Evolutionary conservation across 2,797 vertebrate species (phyloP).

Genomic region (Emys orbicularis): DNA sequence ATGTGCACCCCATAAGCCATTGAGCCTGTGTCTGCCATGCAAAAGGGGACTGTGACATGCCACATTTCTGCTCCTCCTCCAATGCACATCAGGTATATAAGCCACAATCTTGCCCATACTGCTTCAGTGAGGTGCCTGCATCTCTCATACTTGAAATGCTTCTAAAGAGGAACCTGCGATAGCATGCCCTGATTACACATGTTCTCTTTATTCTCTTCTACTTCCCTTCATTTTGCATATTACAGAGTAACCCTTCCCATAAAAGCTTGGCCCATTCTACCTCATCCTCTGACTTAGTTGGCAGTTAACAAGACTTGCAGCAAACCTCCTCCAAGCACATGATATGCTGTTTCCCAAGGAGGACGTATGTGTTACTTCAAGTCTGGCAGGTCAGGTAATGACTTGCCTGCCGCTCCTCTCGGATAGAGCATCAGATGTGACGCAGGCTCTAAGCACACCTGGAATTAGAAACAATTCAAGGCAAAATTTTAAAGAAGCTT

Average conservation of each 20-base stretch:
- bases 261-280: not conserved
- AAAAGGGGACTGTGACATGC: not conserved
- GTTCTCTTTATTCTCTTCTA: not conserved
- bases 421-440: constrained; percentile 16
- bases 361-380: constrained; percentile 17
- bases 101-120: not conserved
- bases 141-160: not conserved
- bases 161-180: not conserved
- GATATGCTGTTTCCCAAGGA: constrained; percentile 25
- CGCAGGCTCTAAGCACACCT: constrained; percentile 42
- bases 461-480: constrained; percentile 13
- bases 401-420: constrained; percentile 37
- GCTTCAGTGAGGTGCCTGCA: not conserved
- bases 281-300: constrained; percentile 39
- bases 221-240: not conserved
- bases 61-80: not conserved
- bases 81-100: not conserved
- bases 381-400: constrained; percentile 34
- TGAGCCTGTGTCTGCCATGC: not conserved
- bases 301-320: not conserved
- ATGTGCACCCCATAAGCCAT: not conserved
- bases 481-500: constrained; percentile 25
- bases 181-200: not conserved
- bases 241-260: not conserved
- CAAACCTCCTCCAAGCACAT: not conserved